phyloP scores from a whole-genome alignment of 2,113 vertebrate species.

The Muntiacus reevesi region DNA sequence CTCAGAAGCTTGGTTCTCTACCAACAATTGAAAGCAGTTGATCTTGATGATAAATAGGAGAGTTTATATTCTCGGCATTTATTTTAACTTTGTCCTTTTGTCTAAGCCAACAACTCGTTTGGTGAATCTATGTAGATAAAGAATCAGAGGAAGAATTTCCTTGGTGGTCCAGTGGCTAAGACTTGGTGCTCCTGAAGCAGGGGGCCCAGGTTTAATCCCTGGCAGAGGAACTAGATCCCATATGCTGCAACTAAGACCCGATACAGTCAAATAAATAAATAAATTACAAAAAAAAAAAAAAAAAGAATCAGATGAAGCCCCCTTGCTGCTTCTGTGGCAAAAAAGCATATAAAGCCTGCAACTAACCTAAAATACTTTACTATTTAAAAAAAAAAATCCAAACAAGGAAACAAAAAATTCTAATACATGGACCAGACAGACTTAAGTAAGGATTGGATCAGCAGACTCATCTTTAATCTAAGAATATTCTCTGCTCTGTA shows the following conservation, averaged over 20 bases:
- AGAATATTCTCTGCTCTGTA: not conserved
- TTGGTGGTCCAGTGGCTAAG: not conserved
- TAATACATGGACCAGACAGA: not conserved
- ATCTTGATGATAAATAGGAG: not conserved
- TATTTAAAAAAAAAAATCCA: not conserved
- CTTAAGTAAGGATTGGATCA: not conserved
- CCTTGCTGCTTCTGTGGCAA: not conserved
- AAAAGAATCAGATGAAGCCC: not conserved
- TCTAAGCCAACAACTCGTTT: not conserved
- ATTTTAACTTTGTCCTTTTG: not conserved
- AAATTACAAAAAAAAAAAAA: not conserved
- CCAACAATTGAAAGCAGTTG: not conserved
- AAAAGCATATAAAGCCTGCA: not conserved
- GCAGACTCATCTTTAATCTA: not conserved
- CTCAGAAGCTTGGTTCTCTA: not conserved
- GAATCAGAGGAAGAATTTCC: not conserved
- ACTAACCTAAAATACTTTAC: not conserved
- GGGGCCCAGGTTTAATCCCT: not conserved
- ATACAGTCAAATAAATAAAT: not conserved
- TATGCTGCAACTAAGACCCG: not conserved
- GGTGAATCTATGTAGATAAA: not conserved
- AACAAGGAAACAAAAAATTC: not conserved
- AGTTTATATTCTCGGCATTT: not conserved
- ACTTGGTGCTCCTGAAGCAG: not conserved
- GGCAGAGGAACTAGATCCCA: not conserved